Conservation (phyloP, 2,797 vertebrate species). For the Brachyrhaphis roseni region DNA sequence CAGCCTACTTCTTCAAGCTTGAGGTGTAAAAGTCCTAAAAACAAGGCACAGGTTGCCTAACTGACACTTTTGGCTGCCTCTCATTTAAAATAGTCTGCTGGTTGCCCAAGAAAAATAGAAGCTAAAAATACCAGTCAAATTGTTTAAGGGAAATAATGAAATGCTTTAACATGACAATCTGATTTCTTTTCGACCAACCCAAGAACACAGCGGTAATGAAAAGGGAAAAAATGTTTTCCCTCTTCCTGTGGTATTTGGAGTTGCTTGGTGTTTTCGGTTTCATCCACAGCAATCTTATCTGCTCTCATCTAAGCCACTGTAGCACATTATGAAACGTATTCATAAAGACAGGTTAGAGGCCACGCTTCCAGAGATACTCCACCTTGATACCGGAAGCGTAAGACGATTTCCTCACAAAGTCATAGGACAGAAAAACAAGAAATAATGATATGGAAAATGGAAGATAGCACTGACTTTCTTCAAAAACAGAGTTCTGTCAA, state of each 20-base stretch:
- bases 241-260: conserved; percentile 2
- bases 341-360: conserved; percentile 53
- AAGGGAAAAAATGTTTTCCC: background rate
- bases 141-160: background rate
- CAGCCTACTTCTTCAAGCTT: background rate
- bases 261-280: conserved; percentile 41
- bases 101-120: background rate
- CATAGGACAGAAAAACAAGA: conserved; percentile 26
- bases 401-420: conserved; percentile 26
- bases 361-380: conserved; percentile 36
- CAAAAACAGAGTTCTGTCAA: background rate
- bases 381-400: conserved; percentile 16
- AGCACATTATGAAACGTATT: conserved; percentile 56
- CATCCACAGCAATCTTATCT: conserved; percentile 13
- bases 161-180: background rate
- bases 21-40: background rate
- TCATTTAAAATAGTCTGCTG: background rate
- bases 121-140: background rate
- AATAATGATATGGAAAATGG: conserved; percentile 43
- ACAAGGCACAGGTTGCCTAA: background rate
- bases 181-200: background rate
- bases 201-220: background rate
- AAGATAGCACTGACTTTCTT: background rate
- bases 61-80: too few relatives aligned
- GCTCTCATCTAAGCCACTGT: conserved; percentile 18